Evolutionary conservation across 2,888 invertebrate genomes (phyloP), one percentile per base, ranked within the genome.

Genomic region (Ormyrus thymus): DNA sequence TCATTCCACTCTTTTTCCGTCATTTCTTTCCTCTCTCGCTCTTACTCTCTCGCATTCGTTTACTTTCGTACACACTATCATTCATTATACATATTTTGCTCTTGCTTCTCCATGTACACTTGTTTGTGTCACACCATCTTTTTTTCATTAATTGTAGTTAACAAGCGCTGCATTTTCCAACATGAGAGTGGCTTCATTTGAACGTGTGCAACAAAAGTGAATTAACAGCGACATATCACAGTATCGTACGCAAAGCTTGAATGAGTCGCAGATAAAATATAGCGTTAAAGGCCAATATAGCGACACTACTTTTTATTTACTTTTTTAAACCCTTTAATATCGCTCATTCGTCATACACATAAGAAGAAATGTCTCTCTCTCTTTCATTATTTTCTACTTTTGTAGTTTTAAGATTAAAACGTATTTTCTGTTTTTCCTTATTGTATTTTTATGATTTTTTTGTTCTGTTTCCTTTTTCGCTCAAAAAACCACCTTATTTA

Each of bases 191-290:
- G 82, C 77, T 83, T 82, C 81, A 75, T 84, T 84, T 84, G 81
- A 81, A 85, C 84, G 82, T 83, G 82, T 83, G 83, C 83, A 85
- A 83, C 84, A 85, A 84, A 84, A 84, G 83, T 82, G 81, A 86
- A 84, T 84, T 84, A 87, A 87, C 84, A 88, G 86, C 87, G 86
- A 88, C 86, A 86, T 87, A 88, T 88, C 88, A 88, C 88, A 88
- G 87, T 87, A 87, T 86, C 83, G 85, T 86, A 86, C 84, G 86
- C 87, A 87, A 88, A 88, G 86, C 87, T 84, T 86, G 82, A 86
- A 86, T 84, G 84, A 88, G 85, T 88, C 86, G 87, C 87, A 87
- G 86, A 86, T 87, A 88, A 86, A 87, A 87, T 84, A 72, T 78
- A 87, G 87, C 87, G 51, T 86, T 86, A 85, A 87, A 85, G 86